Evolutionary conservation across 1,140 invertebrate species (phyloP).

Genomic region (Calephelis nemesis): DNA sequence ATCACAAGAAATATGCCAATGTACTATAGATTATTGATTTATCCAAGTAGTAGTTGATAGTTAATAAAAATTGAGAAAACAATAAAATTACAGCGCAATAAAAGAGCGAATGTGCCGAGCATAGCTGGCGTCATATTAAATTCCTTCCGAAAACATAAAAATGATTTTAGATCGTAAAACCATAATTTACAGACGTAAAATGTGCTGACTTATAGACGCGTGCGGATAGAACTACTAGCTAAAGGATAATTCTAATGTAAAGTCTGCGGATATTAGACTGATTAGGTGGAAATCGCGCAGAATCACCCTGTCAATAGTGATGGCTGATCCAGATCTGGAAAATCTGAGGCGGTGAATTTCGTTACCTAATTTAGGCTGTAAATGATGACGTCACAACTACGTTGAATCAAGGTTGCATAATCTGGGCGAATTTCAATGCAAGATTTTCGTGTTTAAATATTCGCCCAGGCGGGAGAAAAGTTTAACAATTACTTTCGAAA

Average conservation of each 20-base stretch:
- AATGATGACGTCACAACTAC: neutral
- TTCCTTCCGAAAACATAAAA: conserved; percentile 77
- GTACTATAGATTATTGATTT: conserved; percentile 14
- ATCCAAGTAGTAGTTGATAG: conserved; percentile 59
- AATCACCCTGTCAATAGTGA: conserved; percentile 1
- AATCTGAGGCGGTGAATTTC: conserved; percentile 12
- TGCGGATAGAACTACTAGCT: conserved; percentile 21
- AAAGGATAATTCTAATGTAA: conserved; percentile 34
- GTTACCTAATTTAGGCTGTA: neutral
- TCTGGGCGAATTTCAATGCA: no score
- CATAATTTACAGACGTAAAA: conserved; percentile 79
- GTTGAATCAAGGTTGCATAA: no score
- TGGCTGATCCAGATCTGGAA: conserved; percentile 13
- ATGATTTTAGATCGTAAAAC: conserved; percentile 79
- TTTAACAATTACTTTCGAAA: no score
- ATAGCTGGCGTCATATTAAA: conserved; percentile 76
- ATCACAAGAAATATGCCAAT: neutral
- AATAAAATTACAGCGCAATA: conserved; percentile 78
- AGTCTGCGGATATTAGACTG: conserved; percentile 34
- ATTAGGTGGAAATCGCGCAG: conserved; percentile 31
- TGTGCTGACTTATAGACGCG: conserved; percentile 66
- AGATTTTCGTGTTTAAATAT: no score
- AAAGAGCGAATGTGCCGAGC: conserved; percentile 73
- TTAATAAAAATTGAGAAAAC: conserved; percentile 79
- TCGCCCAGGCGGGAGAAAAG: no score